Conservation (phyloP, 2,797 vertebrate genomes). For the Ibycter americanus region DNA sequence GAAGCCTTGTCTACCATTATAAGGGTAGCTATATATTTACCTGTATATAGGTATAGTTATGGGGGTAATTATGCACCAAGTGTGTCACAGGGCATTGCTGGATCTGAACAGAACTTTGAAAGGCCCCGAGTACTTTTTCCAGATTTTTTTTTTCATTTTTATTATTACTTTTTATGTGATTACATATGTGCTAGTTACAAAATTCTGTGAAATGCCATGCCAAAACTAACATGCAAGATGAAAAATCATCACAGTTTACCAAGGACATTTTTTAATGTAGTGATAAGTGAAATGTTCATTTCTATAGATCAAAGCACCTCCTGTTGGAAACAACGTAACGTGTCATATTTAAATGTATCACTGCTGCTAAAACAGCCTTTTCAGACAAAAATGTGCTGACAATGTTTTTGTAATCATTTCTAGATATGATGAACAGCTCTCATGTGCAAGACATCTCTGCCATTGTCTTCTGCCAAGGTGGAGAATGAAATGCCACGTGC, state of each 20-base stretch:
- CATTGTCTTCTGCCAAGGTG: not conserved
- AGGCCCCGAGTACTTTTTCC: not conserved
- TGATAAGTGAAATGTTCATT: not conserved
- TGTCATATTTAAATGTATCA: not conserved
- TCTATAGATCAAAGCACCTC: not conserved
- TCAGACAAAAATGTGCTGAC: not conserved
- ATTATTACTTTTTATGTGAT: not conserved
- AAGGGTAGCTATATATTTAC: not conserved
- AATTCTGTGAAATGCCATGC: not conserved
- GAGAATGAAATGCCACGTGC: not conserved
- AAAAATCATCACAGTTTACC: not conserved
- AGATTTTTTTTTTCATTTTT: not conserved
- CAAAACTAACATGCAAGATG: constrained; percentile 26
- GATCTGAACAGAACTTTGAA: not conserved
- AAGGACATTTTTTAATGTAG: not conserved
- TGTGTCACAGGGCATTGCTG: not conserved
- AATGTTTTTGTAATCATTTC: not conserved
- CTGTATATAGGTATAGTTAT: not conserved
- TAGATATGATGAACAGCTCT: not conserved
- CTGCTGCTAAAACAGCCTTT: not conserved
- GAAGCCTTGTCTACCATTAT: not conserved
- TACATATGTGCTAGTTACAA: not conserved
- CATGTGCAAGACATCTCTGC: not conserved
- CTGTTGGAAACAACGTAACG: not conserved
- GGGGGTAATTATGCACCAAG: not conserved